Percentiles rank a stretch among this genome's conserved stretches.
phyloP scores from a whole-genome alignment of 2,113 vertebrate species.

The Chloroceryle aenea region DNA sequence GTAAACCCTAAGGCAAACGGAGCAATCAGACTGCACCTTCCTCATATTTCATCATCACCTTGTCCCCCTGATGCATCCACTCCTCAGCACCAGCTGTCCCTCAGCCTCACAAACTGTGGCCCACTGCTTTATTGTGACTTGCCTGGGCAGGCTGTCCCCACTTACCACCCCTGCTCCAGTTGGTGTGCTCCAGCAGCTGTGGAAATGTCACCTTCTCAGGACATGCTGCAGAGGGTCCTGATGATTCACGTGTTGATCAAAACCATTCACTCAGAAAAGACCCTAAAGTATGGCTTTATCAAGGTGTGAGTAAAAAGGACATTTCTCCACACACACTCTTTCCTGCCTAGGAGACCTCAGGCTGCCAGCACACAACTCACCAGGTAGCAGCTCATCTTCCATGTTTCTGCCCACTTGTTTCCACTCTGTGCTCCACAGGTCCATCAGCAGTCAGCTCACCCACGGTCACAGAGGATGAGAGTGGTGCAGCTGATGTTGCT shows the following conservation, averaged over 20 bases:
- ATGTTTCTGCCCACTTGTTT: background rate
- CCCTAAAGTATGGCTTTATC: background rate
- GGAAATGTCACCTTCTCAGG: background rate
- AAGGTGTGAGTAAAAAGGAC: background rate
- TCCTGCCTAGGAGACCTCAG: background rate
- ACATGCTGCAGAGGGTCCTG: rapidly evolving
- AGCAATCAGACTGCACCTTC: background rate
- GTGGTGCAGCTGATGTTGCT: background rate
- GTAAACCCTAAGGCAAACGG: background rate
- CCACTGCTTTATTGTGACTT: background rate
- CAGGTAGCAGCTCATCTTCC: background rate
- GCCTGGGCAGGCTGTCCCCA: background rate
- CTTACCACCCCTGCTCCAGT: rapidly evolving
- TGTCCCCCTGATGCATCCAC: rapidly evolving
- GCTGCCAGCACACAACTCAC: background rate
- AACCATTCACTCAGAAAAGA: background rate
- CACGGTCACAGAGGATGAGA: rapidly evolving
- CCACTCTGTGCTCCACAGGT: background rate
- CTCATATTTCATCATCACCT: background rate
- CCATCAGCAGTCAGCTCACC: rapidly evolving
- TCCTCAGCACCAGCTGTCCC: background rate
- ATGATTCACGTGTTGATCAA: background rate
- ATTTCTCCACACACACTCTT: background rate
- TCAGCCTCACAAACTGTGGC: background rate
- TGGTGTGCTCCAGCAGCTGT: background rate